Evolutionary conservation across 2,113 vertebrate genomes (phyloP), one percentile per base, ranked within the genome.

Genomic region (Caranx melampygus): DNA sequence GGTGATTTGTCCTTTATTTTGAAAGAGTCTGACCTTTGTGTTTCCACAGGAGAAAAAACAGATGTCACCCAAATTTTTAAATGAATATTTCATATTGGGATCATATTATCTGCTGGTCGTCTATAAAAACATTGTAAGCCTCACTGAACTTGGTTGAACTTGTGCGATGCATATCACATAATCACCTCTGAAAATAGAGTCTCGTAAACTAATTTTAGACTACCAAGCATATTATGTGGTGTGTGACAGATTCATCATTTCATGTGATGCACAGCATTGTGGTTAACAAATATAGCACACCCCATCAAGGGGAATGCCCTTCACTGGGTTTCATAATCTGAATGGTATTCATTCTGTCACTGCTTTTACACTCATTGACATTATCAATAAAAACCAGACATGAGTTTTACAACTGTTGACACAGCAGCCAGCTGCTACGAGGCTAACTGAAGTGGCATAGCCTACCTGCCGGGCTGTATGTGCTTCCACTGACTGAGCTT

Each of bases 201-300:
- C 59, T 77, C 57, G 76, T 66, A 63, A 84, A 73, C 90, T 92
- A 93, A 87, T 90, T 94, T 92, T 90, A 92, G 89, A 52, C 61
- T 9, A 21, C 78, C 73, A 76, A 65, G 71, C 91, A 77, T 72
- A 84, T 89, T 92, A 72, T 88, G 83, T 52, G 68, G 74, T 88
- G 84, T 89, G 80, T 91, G 91, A 90, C 84, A 76, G 73, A 71
- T 89, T 91, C 67, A 88, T 94, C 88, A 86, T 89, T 91, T 91
- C 88, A 90, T 89, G 86, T 90, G 91, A 92, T 90, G 73, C 65
- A 51, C 72, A 67, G 71, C 63, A 42, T 90, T 92, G 91, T 87
- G 88, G 87, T 92, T 86, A 66, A 81, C 84, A 91, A 85, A 92
- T 88, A 87, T 88, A 85, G 72, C 81, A 55, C 34, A 0, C 75